phyloP scores from a whole-genome alignment of 2,113 vertebrate species.

The Symphodus melops region DNA sequence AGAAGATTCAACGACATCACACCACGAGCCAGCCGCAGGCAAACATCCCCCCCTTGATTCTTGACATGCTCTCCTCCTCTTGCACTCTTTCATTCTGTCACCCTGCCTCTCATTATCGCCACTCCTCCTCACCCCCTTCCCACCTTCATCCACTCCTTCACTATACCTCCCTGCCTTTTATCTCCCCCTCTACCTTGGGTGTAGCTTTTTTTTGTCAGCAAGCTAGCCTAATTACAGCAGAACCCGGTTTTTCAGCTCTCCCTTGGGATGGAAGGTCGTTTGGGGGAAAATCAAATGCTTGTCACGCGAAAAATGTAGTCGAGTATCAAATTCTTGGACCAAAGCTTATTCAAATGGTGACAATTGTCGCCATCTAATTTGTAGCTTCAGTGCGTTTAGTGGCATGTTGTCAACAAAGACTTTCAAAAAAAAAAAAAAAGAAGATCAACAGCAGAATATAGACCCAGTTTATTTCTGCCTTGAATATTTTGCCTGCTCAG shows the following conservation, averaged over 20 bases:
- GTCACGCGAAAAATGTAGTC: conserved; percentile 51
- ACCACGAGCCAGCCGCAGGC: conserved; percentile 62
- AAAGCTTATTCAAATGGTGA: conserved; percentile 60
- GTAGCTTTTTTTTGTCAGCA: conserved; percentile 55
- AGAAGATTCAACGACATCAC: conserved; percentile 62
- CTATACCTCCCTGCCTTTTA: conserved; percentile 51
- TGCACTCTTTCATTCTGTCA: conserved; percentile 69
- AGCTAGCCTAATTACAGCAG: conserved; percentile 69
- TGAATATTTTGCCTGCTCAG: conserved; percentile 27
- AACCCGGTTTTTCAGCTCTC: conserved; percentile 51
- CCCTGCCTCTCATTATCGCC: conserved; percentile 72
- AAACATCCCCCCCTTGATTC: conserved; percentile 63
- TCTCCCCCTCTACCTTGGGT: conserved; percentile 42
- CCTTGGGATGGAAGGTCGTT: conserved; percentile 59
- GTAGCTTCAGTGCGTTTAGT: conserved; percentile 56
- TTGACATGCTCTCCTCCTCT: conserved; percentile 65
- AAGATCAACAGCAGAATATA: conserved; percentile 23
- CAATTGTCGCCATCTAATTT: conserved; percentile 60
- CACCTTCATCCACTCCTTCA: conserved; percentile 59
- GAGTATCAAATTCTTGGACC: conserved; percentile 54
- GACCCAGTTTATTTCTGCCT: conserved; percentile 34
- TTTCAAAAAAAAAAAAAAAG: conserved; percentile 7
- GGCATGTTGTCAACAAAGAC: conserved; percentile 55
- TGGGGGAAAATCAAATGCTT: conserved; percentile 62
- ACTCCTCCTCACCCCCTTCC: conserved; percentile 44